Evolutionary conservation across 2,797 vertebrate species (phyloP).

Genomic region (Discoglossus pictus): DNA sequence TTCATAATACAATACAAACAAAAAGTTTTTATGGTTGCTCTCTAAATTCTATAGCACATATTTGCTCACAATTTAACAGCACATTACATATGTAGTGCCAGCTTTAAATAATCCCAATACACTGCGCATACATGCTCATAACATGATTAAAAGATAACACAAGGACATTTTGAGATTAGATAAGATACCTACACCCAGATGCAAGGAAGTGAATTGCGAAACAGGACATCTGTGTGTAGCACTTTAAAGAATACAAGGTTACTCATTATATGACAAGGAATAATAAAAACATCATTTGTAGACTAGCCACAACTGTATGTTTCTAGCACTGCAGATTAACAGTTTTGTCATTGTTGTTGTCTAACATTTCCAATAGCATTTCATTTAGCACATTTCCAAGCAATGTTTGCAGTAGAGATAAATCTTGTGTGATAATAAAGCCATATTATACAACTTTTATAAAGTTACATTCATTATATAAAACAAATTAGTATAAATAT

Average conservation of each 20-base stretch:
- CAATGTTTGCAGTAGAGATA: too few species aligned
- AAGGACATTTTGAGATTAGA: constrained; percentile 43
- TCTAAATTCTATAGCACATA: constrained; percentile 14
- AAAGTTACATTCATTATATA: too few species aligned
- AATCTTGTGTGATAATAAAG: too few species aligned
- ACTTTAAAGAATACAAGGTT: constrained; percentile 23
- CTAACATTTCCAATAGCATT: background rate
- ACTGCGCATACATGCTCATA: constrained; percentile 22
- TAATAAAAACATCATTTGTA: constrained; percentile 9
- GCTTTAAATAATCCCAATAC: constrained; percentile 11
- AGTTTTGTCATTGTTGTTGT: constrained; percentile 5
- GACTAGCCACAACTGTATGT: constrained; percentile 2
- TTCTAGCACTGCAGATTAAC: background rate
- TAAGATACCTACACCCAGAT: constrained; percentile 27
- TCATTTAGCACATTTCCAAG: too few species aligned
- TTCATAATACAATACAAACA: too few species aligned
- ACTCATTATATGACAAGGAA: constrained; percentile 21
- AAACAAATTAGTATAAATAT: too few species aligned
- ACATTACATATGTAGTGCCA: background rate
- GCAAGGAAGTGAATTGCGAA: constrained; percentile 33
- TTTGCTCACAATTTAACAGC: constrained; percentile 11
- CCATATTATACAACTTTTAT: too few species aligned
- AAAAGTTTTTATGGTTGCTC: constrained; percentile 17
- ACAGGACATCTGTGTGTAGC: constrained; percentile 22
- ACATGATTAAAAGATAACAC: constrained; percentile 42